Evolutionary conservation across 2,113 vertebrate genomes (phyloP).

Genomic region (Delphinus delphis): DNA sequence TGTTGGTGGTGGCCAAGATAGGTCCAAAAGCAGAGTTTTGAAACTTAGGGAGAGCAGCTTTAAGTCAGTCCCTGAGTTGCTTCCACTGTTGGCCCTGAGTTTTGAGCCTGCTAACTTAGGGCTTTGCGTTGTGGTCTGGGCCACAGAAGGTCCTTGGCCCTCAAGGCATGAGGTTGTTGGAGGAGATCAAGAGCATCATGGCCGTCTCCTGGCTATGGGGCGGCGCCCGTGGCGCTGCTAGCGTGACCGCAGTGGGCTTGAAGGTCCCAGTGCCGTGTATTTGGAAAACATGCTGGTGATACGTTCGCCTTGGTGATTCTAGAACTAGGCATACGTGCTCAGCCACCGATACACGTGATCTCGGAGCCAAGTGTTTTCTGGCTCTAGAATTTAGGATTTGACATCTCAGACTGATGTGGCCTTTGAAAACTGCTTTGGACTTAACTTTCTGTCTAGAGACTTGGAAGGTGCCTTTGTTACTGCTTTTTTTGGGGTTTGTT

Average conservation of each 20-base stretch:
- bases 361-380: neutral
- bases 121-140: neutral
- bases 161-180: rapidly evolving
- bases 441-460: too few relatives aligned
- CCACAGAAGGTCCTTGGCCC: rapidly evolving
- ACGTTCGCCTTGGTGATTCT: rapidly evolving
- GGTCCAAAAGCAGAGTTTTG: neutral
- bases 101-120: too few relatives aligned
- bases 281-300: neutral
- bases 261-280: rapidly evolving
- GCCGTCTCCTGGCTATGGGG: rapidly evolving
- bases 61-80: neutral
- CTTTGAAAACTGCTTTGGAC: neutral
- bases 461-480: neutral
- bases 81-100: too few relatives aligned
- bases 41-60: neutral
- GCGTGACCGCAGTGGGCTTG: neutral
- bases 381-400: neutral
- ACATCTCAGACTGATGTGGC: neutral
- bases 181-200: neutral
- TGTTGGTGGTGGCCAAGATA: too few relatives aligned
- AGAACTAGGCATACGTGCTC: too few relatives aligned
- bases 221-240: neutral
- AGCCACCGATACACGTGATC: rapidly evolving
- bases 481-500: neutral